Evolutionary conservation across 2,113 vertebrate species (phyloP).

Genomic region (Raphicerus campestris): DNA sequence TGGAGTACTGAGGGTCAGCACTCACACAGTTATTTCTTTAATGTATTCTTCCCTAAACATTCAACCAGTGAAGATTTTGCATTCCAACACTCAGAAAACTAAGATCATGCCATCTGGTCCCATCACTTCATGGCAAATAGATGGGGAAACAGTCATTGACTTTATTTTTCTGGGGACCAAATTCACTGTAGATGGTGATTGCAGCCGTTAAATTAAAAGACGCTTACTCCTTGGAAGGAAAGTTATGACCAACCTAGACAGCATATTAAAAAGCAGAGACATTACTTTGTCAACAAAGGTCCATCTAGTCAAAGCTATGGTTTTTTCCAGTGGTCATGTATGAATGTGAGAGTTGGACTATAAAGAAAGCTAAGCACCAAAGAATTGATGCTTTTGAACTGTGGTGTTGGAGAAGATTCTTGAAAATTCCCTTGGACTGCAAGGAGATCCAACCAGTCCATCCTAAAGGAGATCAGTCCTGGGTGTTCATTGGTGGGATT

Average conservation of each 20-base stretch:
- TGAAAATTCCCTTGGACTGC: not conserved
- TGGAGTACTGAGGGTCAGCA: not conserved
- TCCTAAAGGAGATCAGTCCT: not conserved
- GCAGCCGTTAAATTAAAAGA: not conserved
- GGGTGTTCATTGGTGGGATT: not conserved
- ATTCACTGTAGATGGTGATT: not conserved
- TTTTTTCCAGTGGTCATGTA: not conserved
- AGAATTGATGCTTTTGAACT: not conserved
- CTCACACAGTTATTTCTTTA: not conserved
- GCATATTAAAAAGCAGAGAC: not conserved
- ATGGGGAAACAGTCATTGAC: not conserved
- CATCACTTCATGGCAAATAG: not conserved
- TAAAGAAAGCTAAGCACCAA: not conserved
- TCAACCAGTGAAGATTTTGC: not conserved
- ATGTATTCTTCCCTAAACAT: not conserved
- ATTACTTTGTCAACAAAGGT: not conserved
- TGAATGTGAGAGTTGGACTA: not conserved
- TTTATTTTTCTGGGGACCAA: not conserved
- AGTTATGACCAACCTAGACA: not conserved
- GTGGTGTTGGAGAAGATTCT: not conserved
- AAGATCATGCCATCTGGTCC: not conserved
- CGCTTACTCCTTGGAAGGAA: not conserved
- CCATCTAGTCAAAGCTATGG: not conserved
- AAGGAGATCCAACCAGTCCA: not conserved
- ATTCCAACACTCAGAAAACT: not conserved